Evolutionary conservation across 2,888 invertebrate genomes (phyloP).

Genomic region (Strigamia maritima): DNA sequence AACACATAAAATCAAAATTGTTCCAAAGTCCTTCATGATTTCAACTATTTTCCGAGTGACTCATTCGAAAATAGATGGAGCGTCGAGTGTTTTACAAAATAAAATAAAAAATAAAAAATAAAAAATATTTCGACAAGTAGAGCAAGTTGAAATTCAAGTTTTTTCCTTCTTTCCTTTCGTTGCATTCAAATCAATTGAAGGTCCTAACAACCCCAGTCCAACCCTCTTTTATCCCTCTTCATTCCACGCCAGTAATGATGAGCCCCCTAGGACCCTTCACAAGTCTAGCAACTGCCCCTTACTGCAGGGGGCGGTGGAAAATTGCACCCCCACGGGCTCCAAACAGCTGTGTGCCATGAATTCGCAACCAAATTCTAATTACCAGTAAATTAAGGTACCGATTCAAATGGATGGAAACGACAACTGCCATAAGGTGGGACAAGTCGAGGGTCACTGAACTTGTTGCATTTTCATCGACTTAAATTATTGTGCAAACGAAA

Average conservation of each 20-base stretch:
- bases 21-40: constrained; percentile 11
- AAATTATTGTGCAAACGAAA: background rate
- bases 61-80: background rate
- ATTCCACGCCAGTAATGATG: constrained; percentile 15
- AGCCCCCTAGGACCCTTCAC: constrained; percentile 22
- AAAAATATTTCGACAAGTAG: background rate
- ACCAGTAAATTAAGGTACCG: constrained; percentile 25
- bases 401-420: background rate
- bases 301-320: background rate
- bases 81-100: too few species aligned
- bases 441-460: constrained; percentile 12
- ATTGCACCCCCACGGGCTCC: constrained; percentile 5
- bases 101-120: background rate
- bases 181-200: background rate
- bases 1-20: background rate
- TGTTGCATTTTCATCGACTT: constrained; percentile 1
- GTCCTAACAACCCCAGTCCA: constrained; percentile 8
- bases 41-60: background rate
- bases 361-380: constrained; percentile 28
- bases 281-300: constrained; percentile 2
- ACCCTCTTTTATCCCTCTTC: constrained; percentile 6
- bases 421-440: background rate
- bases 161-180: background rate
- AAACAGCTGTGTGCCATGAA: constrained; percentile 12
- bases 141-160: constrained; percentile 3